phyloP scores from a whole-genome alignment of 2,113 vertebrate genomes.

The Zapornia atra region DNA sequence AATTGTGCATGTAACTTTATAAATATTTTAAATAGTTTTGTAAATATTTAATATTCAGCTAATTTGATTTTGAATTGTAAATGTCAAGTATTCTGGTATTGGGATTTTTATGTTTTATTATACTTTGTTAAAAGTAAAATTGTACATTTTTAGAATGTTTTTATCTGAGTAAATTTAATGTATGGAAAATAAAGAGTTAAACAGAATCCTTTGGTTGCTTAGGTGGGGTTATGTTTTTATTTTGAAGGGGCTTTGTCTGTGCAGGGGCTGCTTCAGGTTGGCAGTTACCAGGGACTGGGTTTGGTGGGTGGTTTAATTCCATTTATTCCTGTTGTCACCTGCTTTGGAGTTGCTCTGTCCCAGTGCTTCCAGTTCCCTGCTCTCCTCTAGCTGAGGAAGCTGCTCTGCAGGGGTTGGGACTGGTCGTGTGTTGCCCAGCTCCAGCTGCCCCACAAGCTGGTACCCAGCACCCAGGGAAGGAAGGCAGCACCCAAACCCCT shows the following conservation, averaged over 20 bases:
- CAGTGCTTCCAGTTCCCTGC: too few species aligned
- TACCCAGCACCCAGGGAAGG: too few species aligned
- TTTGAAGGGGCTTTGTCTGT: neutral
- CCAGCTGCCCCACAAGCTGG: neutral
- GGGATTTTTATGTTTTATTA: constrained; percentile 89
- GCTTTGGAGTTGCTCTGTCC: too few species aligned
- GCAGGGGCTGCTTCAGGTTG: neutral
- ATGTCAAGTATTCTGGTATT: constrained; percentile 85
- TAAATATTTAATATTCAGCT: constrained; percentile 86
- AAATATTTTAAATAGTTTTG: constrained; percentile 86
- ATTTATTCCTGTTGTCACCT: too few species aligned
- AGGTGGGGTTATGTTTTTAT: neutral
- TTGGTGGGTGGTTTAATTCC: too few species aligned
- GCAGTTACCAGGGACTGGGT: neutral
- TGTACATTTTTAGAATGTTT: constrained; percentile 90
- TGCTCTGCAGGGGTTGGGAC: neutral
- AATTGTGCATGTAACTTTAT: constrained; percentile 85
- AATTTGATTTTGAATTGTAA: constrained; percentile 86
- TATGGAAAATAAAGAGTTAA: constrained; percentile 84
- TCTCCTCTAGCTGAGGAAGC: neutral
- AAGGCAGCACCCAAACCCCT: accelerated
- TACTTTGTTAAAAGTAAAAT: constrained; percentile 85
- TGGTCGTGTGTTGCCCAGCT: accelerated
- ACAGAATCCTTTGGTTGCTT: neutral
- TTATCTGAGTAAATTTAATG: constrained; percentile 88